Evolutionary conservation across 2,888 invertebrate species (phyloP).

Genomic region (Lobophora halterata): DNA sequence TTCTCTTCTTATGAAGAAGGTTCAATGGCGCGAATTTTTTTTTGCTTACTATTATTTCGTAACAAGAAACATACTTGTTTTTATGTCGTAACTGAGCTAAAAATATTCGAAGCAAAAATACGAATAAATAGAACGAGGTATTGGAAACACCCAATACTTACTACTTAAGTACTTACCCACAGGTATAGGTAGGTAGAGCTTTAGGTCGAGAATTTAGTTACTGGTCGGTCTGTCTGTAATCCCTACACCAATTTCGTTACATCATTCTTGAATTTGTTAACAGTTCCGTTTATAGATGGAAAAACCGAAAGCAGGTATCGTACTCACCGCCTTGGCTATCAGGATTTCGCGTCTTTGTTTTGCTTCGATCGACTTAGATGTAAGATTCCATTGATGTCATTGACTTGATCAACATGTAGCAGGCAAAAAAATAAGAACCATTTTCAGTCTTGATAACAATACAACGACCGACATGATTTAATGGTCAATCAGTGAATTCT

Average conservation of each 20-base stretch:
- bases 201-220: no score
- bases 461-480: neutral
- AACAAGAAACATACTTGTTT: constrained; percentile 51
- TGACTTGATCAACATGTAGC: constrained; percentile 34
- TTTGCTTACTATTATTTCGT: constrained; percentile 59
- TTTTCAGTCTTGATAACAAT: no score
- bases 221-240: constrained; percentile 27
- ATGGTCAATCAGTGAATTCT: neutral
- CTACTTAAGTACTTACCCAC: no score
- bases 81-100: constrained; percentile 43
- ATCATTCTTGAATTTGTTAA: constrained; percentile 46
- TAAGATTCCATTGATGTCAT: constrained; percentile 35
- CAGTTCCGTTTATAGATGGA: constrained; percentile 55
- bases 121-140: no score
- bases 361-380: constrained; percentile 13
- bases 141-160: no score
- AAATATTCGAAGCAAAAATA: neutral
- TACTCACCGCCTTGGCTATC: constrained; percentile 30
- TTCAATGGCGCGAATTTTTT: constrained; percentile 51
- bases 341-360: constrained; percentile 39
- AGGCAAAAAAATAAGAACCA: no score
- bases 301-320: constrained; percentile 50
- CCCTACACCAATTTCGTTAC: constrained; percentile 36
- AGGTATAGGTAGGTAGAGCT: no score
- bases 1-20: constrained; percentile 46